Percentiles rank a stretch among this genome's conserved stretches.
Conservation (phyloP, 1,140 invertebrate genomes). For the Theocolax elegans region DNA sequence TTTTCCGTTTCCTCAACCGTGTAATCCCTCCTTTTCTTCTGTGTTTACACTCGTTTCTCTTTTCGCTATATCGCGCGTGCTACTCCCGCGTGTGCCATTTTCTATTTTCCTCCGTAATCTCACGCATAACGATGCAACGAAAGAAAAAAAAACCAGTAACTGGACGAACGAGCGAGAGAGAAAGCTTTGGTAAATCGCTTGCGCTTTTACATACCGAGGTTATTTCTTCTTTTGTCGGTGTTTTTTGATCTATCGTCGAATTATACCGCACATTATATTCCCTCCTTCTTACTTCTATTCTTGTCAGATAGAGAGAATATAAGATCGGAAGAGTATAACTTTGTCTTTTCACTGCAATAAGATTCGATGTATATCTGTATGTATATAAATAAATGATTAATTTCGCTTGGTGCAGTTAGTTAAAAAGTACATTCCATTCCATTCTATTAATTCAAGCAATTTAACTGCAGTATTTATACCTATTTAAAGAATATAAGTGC, state of each 20-base stretch:
- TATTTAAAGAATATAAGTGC: no score
- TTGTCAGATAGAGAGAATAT: background rate
- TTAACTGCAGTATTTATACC: no score
- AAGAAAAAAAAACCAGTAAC: background rate
- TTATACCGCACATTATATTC: conserved; percentile 34
- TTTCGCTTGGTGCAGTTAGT: no score
- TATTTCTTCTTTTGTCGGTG: conserved; percentile 21
- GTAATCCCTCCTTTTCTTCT: background rate
- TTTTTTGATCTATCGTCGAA: conserved; percentile 36
- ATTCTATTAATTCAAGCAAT: no score
- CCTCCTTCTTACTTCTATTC: background rate
- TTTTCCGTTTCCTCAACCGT: background rate
- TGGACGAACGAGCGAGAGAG: background rate
- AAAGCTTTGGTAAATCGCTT: background rate
- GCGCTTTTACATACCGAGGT: conserved; percentile 33
- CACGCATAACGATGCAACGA: background rate
- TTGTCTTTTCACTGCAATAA: no score
- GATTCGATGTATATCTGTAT: no score
- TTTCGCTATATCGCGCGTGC: background rate
- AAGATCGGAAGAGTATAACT: no score
- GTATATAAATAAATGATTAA: no score
- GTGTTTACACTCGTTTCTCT: conserved; percentile 5
- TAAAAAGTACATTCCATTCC: no score
- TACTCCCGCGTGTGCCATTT: background rate
- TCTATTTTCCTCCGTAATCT: background rate